phyloP scores from a whole-genome alignment of 2,888 invertebrate genomes.

The Hypolimnas misippus region DNA sequence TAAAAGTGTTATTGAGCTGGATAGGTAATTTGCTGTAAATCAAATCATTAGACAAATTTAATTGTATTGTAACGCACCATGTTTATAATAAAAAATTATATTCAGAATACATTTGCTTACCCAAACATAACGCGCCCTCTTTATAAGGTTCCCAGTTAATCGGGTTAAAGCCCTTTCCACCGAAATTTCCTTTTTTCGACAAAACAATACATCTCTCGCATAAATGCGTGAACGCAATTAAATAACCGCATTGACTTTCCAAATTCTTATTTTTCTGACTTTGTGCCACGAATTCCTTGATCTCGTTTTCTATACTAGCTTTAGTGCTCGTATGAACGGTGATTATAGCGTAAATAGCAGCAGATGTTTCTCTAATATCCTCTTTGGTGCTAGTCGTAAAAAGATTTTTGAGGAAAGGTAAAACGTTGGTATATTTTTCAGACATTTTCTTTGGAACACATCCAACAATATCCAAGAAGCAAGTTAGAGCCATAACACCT shows the following conservation, averaged over 20 bases:
- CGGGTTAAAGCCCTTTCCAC: slow-evolving; percentile 73
- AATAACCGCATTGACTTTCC: slow-evolving; percentile 91
- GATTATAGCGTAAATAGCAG: slow-evolving; percentile 90
- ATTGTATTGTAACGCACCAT: too few species aligned
- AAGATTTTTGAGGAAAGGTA: slow-evolving; percentile 86
- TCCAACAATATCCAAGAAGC: slow-evolving; percentile 93
- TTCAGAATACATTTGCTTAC: slow-evolving; percentile 67
- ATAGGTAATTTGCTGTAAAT: slow-evolving; percentile 85
- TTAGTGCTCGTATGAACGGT: slow-evolving; percentile 85
- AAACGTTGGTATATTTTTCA: slow-evolving; percentile 84
- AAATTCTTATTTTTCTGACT: slow-evolving; percentile 83
- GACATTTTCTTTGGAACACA: slow-evolving; percentile 89
- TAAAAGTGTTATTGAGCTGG: slow-evolving; percentile 85
- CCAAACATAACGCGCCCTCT: slow-evolving; percentile 83
- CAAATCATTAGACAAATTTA: background rate
- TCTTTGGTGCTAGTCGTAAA: slow-evolving; percentile 88
- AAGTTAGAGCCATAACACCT: slow-evolving; percentile 88
- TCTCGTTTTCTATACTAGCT: slow-evolving; percentile 73
- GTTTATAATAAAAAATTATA: too few species aligned
- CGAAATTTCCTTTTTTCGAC: slow-evolving; percentile 70
- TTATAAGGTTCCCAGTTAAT: slow-evolving; percentile 85
- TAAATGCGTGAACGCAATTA: slow-evolving; percentile 88
- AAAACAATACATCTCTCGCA: slow-evolving; percentile 87
- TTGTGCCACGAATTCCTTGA: slow-evolving; percentile 80
- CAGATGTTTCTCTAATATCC: slow-evolving; percentile 88